Evolutionary conservation across 1,140 invertebrate genomes (phyloP).

Genomic region (Maniola jurtina): DNA sequence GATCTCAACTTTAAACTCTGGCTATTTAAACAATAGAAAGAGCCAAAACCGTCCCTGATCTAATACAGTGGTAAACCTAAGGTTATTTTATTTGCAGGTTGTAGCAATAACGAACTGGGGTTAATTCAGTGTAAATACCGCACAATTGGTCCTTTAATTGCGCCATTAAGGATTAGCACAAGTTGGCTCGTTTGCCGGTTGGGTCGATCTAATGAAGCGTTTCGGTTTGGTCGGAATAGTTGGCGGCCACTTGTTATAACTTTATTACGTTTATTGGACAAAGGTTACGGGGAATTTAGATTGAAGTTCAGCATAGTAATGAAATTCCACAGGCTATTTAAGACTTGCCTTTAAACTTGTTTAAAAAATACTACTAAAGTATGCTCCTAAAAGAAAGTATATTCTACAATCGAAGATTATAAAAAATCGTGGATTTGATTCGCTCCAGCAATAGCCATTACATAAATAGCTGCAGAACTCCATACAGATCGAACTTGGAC

Average conservation of each 20-base stretch:
- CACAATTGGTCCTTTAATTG: slow-evolving; percentile 5
- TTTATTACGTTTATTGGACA: background rate
- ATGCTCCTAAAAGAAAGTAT: too few relatives aligned
- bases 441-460: too few relatives aligned
- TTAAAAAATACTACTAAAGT: too few relatives aligned
- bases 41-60: background rate
- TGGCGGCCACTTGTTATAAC: background rate
- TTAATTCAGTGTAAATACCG: slow-evolving; percentile 3
- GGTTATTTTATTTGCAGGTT: background rate
- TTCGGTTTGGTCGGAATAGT: background rate
- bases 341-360: too few relatives aligned
- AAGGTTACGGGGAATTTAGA: background rate
- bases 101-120: background rate
- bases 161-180: slow-evolving; percentile 5
- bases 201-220: background rate
- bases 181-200: background rate
- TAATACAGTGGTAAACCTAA: background rate
- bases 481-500: too few relatives aligned
- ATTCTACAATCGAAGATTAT: too few relatives aligned
- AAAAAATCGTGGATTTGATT: too few relatives aligned
- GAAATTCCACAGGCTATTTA: too few relatives aligned
- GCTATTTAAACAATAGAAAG: too few relatives aligned
- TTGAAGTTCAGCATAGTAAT: too few relatives aligned
- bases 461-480: too few relatives aligned
- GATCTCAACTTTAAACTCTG: too few relatives aligned